phyloP scores from a whole-genome alignment of 1,140 invertebrate genomes.

The Drosophila punjabiensis region DNA sequence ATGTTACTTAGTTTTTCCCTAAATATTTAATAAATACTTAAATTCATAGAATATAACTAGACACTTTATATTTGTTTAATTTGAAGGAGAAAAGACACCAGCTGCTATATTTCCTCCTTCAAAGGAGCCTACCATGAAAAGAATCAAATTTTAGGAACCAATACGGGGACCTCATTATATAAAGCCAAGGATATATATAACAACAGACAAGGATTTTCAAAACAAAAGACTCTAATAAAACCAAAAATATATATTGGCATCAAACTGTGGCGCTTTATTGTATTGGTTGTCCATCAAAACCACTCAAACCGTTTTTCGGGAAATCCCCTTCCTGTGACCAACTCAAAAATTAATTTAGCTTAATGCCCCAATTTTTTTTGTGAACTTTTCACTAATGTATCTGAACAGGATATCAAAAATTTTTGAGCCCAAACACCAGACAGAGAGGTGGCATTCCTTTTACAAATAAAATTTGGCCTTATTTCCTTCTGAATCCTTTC shows the following conservation, averaged over 20 bases:
- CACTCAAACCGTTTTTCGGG: background rate
- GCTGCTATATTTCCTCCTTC: background rate
- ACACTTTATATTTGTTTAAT: background rate
- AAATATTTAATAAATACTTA: background rate
- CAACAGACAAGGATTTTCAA: too few relatives aligned
- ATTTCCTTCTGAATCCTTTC: background rate
- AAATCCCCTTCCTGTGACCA: background rate
- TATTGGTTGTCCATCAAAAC: background rate
- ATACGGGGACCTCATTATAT: background rate
- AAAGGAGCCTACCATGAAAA: background rate
- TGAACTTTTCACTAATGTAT: conserved; percentile 3
- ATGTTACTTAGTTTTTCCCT: too few relatives aligned
- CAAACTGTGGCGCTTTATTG: background rate
- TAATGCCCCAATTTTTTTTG: conserved; percentile 1
- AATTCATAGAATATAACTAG: background rate
- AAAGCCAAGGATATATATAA: too few relatives aligned
- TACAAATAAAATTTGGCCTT: background rate
- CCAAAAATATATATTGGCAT: background rate
- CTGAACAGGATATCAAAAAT: background rate
- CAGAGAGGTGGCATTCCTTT: background rate
- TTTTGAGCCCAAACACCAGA: background rate
- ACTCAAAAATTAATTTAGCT: background rate
- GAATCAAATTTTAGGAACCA: background rate
- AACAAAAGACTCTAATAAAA: background rate
- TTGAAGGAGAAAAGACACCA: background rate